phyloP scores from a whole-genome alignment of 2,888 invertebrate species.

The Spialia ferax region DNA sequence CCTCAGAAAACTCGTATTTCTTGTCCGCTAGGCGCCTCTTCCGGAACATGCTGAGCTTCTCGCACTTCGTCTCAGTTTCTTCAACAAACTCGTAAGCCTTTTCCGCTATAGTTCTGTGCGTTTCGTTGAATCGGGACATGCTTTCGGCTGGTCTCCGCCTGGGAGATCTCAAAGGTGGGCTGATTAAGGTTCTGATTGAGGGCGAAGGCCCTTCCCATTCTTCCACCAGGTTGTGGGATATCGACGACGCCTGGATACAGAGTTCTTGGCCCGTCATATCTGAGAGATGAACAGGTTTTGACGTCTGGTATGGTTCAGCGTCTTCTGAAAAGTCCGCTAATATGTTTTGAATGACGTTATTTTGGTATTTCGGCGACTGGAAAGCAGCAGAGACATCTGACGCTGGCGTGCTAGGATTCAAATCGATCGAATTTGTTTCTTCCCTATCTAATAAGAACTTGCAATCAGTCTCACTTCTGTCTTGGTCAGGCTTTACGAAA shows the following conservation, averaged over 20 bases:
- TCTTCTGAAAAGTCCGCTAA: constrained; percentile 89
- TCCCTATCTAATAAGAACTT: constrained; percentile 72
- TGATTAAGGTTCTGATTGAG: constrained; percentile 78
- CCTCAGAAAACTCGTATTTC: constrained; percentile 96
- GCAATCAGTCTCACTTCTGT: constrained; percentile 61
- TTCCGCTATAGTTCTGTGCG: constrained; percentile 87
- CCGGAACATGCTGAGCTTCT: constrained; percentile 94
- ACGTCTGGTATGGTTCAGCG: constrained; percentile 80
- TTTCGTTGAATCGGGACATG: constrained; percentile 83
- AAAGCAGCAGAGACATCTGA: constrained; percentile 76
- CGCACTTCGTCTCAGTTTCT: constrained; percentile 92
- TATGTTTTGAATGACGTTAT: constrained; percentile 87
- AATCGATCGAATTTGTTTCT: constrained; percentile 67
- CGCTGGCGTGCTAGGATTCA: constrained; percentile 70
- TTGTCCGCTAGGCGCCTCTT: constrained; percentile 95
- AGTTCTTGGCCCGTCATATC: constrained; percentile 81
- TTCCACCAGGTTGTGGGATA: constrained; percentile 80
- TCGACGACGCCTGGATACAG: constrained; percentile 78
- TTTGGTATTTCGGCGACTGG: constrained; percentile 83
- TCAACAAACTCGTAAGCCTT: constrained; percentile 95
- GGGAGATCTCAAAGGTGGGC: constrained; percentile 79
- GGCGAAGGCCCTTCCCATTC: constrained; percentile 84
- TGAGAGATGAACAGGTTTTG: constrained; percentile 73
- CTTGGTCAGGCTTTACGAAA: constrained; percentile 77
- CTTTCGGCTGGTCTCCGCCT: constrained; percentile 80